Percentiles rank a stretch among this genome's conserved stretches.
phyloP scores from a whole-genome alignment of 1,140 invertebrate genomes.

The Panagrolaimus sp. region DNA sequence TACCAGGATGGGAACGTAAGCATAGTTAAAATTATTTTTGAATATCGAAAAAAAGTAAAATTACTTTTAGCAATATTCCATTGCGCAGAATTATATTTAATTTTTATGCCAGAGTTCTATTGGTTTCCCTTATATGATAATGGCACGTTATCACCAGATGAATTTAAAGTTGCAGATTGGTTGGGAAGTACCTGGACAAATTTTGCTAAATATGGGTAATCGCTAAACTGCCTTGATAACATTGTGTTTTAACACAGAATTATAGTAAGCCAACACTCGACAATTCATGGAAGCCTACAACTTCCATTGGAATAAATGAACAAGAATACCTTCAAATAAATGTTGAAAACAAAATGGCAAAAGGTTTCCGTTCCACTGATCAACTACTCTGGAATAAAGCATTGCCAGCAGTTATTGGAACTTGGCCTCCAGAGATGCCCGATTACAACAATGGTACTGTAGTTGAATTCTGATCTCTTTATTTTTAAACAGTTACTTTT shows the following conservation, averaged over 20 bases:
- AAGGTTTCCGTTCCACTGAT: neutral
- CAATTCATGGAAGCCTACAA: neutral
- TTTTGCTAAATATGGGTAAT: conserved; percentile 9
- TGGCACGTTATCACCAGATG: neutral
- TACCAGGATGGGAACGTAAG: neutral
- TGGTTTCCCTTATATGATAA: neutral
- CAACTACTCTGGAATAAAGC: conserved; percentile 5
- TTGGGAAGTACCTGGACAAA: neutral
- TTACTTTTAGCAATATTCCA: conserved; percentile 10
- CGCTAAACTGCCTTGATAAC: neutral
- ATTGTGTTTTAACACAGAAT: neutral
- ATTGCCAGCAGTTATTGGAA: neutral
- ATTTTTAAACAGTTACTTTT: no score
- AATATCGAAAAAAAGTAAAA: neutral
- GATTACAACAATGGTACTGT: conserved; percentile 10
- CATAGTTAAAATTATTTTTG: neutral
- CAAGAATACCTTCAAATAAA: conserved; percentile 1
- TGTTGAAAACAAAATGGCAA: neutral
- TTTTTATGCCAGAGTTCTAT: neutral
- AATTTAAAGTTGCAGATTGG: neutral
- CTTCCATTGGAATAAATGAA: neutral
- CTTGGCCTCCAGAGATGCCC: neutral
- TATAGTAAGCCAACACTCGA: neutral
- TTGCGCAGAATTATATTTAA: neutral
- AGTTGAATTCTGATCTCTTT: no score